Base-by-base conservation (phyloP, 2,797 vertebrate genomes). In the Dromococcyx pavoninus region DNA sequence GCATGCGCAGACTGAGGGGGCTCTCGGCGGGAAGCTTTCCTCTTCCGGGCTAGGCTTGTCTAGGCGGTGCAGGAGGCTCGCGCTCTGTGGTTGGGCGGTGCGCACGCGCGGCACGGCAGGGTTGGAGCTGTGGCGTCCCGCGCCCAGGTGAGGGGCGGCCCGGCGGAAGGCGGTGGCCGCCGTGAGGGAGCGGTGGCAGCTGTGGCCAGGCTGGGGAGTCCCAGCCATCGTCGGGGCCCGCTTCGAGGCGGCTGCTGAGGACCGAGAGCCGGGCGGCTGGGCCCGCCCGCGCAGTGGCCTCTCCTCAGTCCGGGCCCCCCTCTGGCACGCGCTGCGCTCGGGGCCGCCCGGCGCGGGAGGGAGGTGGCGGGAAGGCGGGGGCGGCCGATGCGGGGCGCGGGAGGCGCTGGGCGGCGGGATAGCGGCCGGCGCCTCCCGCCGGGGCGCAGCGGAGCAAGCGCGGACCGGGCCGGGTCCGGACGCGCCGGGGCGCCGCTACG, bases 21-120 rank as follows among this genome's bases (percentile, higher is more conserved):
- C 13, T 9, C 1, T 10, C 1, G 8, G 15, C 25, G 4, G 10
- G 6, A 3, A 2, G 13, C 21, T 16, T 67, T 72, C 60, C 17
- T 10, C 21, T 17, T 25, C 27, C 35, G 51, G 23, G 22, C 19
- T 17, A 32, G 51, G 16, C 22, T 7, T 22, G 44, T 11, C n/a
- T 7, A 7, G 84, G 51, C 44, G 3, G 2, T 2, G 15, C 0
- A 14, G 30, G 76, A 28, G 81, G 67, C 3, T 11, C 2, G 37
- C 17, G 21, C 28, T 17, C 18, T 9, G 5, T 21, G 50, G 25
- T 28, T 2, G 30, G 9, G 17, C 1, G 21, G 3, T 2, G 89
- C 83, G 94, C 94, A 58, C 86, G 95, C 76, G 89, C 48, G 21
- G 27, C 11, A 5, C 4, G 12, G 54, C 19, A 46, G 39, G 22